These are phyloP conservation scores for Toxonevra muliebris DNA, from an alignment of 2,888 invertebrate genomes.

Conservation along the genomic window DNA sequence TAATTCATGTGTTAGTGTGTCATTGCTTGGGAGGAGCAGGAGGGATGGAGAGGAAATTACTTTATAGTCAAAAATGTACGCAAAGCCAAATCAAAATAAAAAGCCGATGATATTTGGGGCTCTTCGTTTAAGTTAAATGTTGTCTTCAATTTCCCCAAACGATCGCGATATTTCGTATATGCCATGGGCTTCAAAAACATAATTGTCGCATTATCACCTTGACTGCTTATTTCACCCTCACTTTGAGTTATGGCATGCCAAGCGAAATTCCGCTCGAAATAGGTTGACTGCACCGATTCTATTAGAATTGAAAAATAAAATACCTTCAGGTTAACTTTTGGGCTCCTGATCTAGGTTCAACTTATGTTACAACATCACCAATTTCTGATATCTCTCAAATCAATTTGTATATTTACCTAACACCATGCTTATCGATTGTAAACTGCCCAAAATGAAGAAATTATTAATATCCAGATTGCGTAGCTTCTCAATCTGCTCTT, in stretches of 20 bases:
- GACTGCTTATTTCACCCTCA: slow-evolving; percentile 77
- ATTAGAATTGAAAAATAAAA: neutral
- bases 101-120: slow-evolving; percentile 81
- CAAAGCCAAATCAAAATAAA: slow-evolving; percentile 87
- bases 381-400: neutral
- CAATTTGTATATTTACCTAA: slow-evolving; percentile 66
- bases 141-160: slow-evolving; percentile 75
- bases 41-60: slow-evolving; percentile 64
- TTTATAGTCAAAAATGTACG: slow-evolving; percentile 77
- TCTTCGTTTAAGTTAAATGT: slow-evolving; percentile 76
- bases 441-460: slow-evolving; percentile 83
- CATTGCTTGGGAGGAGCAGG: neutral
- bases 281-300: slow-evolving; percentile 76
- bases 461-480: slow-evolving; percentile 87
- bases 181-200: slow-evolving; percentile 79
- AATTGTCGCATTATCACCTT: slow-evolving; percentile 80
- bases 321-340: no score
- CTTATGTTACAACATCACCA: no score
- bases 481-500: slow-evolving; percentile 76
- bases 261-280: slow-evolving; percentile 84
- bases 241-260: slow-evolving; percentile 87
- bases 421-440: slow-evolving; percentile 75
- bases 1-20: neutral
- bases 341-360: no score
- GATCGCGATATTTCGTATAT: slow-evolving; percentile 74